Conservation (phyloP, 2,888 invertebrate species). For the Amitus sp. region DNA sequence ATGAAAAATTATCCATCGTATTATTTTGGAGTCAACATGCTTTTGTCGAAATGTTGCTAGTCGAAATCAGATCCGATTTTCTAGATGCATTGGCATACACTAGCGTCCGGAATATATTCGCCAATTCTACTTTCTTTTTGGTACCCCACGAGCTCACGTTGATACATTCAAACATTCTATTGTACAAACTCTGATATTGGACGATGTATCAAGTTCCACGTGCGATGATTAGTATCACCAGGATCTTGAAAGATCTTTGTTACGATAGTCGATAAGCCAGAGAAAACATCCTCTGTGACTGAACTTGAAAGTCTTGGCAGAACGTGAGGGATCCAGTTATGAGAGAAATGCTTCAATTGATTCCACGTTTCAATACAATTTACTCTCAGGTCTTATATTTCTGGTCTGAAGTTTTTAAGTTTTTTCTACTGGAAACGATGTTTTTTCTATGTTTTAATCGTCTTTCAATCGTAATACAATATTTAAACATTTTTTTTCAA, state of each 20-base stretch:
- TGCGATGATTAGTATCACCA: background rate
- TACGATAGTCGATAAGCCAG: background rate
- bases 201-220: conserved; percentile 11
- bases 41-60: too few relatives aligned
- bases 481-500: too few relatives aligned
- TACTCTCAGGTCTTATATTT: too few relatives aligned
- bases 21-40: too few relatives aligned
- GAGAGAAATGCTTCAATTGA: background rate
- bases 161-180: conserved; percentile 15
- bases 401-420: too few relatives aligned
- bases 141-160: conserved; percentile 26
- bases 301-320: background rate
- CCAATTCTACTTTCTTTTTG: conserved; percentile 23
- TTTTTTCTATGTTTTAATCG: too few relatives aligned
- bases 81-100: too few relatives aligned
- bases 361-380: background rate
- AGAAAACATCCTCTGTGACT: background rate
- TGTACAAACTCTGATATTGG: conserved; percentile 17
- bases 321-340: background rate
- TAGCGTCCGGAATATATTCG: too few relatives aligned
- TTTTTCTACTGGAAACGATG: too few relatives aligned
- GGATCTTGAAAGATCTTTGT: background rate
- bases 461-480: too few relatives aligned
- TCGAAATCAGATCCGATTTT: too few relatives aligned
- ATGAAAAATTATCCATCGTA: too few relatives aligned